Base-by-base conservation (phyloP, 2,888 invertebrate genomes). In the Campoletis raptor region DNA sequence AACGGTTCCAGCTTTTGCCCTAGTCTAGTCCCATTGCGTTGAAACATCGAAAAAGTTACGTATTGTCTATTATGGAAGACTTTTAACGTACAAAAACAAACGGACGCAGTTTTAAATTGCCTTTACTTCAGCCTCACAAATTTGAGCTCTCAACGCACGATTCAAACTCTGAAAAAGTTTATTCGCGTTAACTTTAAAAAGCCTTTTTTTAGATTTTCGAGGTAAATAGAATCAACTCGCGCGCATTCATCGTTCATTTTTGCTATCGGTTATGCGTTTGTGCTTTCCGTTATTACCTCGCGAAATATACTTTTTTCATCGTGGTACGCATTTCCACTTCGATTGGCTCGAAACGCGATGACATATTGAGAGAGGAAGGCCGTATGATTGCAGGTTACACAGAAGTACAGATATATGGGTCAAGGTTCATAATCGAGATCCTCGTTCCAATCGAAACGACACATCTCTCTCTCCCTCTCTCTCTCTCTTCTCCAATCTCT, bases 41-140 rank as follows among this genome's bases (percentile, higher is more conserved):
- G 42, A 42, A 2, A 42, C 42, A 42, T 10, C 42, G 9, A 7
- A 9, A 9, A 42, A 42, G 1, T 12, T 3, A 9, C 10, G 42
- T 42, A 12, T 10, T 42, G 42, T 10, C 3, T 42, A 12, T 42
- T 12, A 10, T 9, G 10, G 10, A 42, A 42, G 42, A 42, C 18
- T 36, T 36, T 30, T 42, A 54, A 64, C 40, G 37, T 57, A 45
- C 73, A 78, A 42, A 18, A 30, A 37, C 1, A 9, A 37, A 37
- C 37, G 21, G 37, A 1, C 54, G 54, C 54, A 21, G 88, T 90
- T 90, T 90, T 88, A 88, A 89, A 90, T 90, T 90, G 89, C 88
- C 70, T 85, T 76, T n/a, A 57, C 52, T 30, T 12, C 74, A 48
- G 54, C 45, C n/a, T 54, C 36, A 77, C 77, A 66, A 81, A 42